phyloP scores from a whole-genome alignment of 2,797 vertebrate species.

The Helostoma temminkii region DNA sequence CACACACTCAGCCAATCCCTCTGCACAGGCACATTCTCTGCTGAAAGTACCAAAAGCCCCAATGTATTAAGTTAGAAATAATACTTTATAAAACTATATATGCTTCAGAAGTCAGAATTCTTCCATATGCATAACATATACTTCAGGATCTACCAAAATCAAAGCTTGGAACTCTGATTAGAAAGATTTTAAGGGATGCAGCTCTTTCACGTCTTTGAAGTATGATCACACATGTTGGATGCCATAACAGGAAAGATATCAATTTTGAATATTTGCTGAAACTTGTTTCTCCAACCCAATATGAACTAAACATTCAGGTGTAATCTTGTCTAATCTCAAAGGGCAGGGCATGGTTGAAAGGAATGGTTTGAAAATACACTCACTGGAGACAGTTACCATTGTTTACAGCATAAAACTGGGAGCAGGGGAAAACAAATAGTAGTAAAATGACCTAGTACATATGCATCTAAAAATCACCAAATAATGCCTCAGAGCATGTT shows the following conservation, averaged over 20 bases:
- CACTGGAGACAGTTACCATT: background rate
- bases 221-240: no score
- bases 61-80: no score
- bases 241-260: no score
- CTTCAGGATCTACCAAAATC: conserved; percentile 23
- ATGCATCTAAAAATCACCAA: background rate
- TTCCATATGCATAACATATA: background rate
- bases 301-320: background rate
- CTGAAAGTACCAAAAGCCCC: conserved; percentile 35
- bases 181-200: conserved; percentile 16
- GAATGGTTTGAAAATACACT: background rate
- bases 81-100: no score
- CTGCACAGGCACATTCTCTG: conserved; percentile 42
- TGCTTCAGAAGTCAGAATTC: no score
- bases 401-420: background rate
- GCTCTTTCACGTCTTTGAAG: no score
- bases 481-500: background rate
- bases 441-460: background rate
- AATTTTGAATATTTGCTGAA: no score
- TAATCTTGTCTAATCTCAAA: conserved; percentile 12
- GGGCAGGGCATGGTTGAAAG: background rate
- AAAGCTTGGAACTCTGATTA: conserved; percentile 3
- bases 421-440: background rate
- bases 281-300: no score
- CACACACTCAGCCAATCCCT: conserved; percentile 35